phyloP scores from a whole-genome alignment of 2,113 vertebrate genomes.

The Prinia subflava region DNA sequence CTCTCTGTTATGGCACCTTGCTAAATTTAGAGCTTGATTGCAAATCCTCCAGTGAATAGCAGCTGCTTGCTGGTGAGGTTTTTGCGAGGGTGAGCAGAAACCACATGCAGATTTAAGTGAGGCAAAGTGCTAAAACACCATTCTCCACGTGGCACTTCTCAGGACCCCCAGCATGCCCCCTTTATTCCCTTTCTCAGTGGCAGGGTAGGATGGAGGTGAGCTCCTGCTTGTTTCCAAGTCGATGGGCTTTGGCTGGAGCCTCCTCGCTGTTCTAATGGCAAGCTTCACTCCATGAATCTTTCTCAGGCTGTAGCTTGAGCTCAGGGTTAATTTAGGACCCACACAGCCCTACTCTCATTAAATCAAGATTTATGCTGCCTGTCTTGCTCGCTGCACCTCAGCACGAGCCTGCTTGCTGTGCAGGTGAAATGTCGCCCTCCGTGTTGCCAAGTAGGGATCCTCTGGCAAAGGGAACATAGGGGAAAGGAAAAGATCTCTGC shows the following conservation, averaged over 20 bases:
- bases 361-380: background rate
- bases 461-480: fast-evolving
- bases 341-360: background rate
- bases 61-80: background rate
- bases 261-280: fast-evolving
- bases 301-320: background rate
- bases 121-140: background rate
- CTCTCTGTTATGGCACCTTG: background rate
- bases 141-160: background rate
- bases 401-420: background rate
- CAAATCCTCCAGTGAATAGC: background rate
- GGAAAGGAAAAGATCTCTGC: background rate
- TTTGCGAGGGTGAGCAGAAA: background rate
- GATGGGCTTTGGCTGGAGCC: background rate
- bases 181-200: background rate
- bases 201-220: background rate
- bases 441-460: fast-evolving
- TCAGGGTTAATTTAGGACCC: background rate
- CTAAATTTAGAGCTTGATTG: background rate
- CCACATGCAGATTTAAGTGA: background rate
- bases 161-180: fast-evolving
- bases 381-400: background rate
- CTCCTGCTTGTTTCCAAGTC: background rate
- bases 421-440: background rate
- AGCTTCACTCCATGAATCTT: background rate